Conservation (phyloP, 2,797 vertebrate species). For the Rhodeus uyekii region DNA sequence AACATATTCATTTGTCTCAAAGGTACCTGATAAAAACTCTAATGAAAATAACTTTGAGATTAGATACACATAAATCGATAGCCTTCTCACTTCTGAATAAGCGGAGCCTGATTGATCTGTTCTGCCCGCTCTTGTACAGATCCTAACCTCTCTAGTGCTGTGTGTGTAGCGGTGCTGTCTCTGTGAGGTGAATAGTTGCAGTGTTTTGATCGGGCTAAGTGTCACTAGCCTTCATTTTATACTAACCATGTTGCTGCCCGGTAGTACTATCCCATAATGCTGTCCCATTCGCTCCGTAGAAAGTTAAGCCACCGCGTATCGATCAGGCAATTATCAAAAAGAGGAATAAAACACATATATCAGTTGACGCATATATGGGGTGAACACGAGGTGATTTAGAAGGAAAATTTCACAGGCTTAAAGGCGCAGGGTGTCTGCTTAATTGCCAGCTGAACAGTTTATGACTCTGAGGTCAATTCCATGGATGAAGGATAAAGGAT, state of each 20-base stretch:
- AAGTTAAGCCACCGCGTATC: constrained; percentile 2
- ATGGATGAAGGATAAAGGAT: constrained; percentile 12
- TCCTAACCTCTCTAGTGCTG: constrained; percentile 28
- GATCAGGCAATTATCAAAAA: constrained; percentile 35
- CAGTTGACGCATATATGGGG: not conserved
- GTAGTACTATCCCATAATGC: constrained; percentile 17
- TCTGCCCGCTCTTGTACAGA: constrained; percentile 36
- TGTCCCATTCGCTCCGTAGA: not conserved
- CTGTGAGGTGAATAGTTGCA: constrained; percentile 39
- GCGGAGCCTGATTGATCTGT: constrained; percentile 37
- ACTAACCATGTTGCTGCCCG: constrained; percentile 15
- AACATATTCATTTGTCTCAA: constrained; percentile 37
- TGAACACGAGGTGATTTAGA: constrained; percentile 21
- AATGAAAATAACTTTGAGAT: constrained; percentile 44
- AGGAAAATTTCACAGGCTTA: constrained; percentile 13
- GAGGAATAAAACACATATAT: constrained; percentile 22
- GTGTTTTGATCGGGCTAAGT: constrained; percentile 43
- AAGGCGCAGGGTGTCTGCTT: constrained; percentile 15
- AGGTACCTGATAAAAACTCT: constrained; percentile 25
- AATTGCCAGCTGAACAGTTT: constrained; percentile 34
- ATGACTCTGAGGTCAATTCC: constrained; percentile 26
- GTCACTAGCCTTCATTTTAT: constrained; percentile 41
- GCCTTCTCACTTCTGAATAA: constrained; percentile 34
- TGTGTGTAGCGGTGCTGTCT: constrained; percentile 32
- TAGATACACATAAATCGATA: constrained; percentile 47